phyloP scores from a whole-genome alignment of 2,113 vertebrate species.

The Trichechus manatus region DNA sequence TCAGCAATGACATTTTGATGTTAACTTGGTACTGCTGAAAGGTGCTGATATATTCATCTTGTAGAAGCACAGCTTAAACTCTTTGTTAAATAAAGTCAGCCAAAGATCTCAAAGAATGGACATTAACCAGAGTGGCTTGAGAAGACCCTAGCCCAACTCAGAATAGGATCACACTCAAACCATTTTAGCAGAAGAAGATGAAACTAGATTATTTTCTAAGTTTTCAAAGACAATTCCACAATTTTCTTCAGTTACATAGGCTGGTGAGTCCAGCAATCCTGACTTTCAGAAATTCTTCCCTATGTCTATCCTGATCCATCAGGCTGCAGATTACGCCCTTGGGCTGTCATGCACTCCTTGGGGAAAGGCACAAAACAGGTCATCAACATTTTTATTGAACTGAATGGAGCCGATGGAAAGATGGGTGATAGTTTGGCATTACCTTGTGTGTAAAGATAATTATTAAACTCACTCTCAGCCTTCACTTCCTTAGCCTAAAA shows the following conservation, averaged over 20 bases:
- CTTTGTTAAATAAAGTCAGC: neutral
- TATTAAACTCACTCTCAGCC: neutral
- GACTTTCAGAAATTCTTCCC: neutral
- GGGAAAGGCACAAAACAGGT: neutral
- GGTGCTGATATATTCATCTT: neutral
- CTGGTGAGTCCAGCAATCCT: neutral
- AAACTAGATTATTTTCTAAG: neutral
- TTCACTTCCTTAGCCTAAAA: neutral
- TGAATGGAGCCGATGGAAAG: neutral
- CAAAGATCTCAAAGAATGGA: neutral
- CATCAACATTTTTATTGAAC: neutral
- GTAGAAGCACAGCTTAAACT: neutral
- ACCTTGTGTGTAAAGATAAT: neutral
- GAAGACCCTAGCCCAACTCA: neutral
- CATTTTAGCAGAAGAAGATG: neutral
- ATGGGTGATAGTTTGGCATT: neutral
- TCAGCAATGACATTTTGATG: neutral
- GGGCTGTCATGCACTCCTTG: neutral
- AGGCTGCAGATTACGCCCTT: neutral
- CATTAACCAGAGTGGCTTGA: neutral
- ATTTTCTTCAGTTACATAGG: neutral
- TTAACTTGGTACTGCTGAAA: constrained; percentile 7
- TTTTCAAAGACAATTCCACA: neutral
- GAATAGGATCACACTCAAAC: neutral
- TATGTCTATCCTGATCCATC: neutral